Evolutionary conservation across 2,113 vertebrate species (phyloP).

Genomic region (Odobenus rosmarus): DNA sequence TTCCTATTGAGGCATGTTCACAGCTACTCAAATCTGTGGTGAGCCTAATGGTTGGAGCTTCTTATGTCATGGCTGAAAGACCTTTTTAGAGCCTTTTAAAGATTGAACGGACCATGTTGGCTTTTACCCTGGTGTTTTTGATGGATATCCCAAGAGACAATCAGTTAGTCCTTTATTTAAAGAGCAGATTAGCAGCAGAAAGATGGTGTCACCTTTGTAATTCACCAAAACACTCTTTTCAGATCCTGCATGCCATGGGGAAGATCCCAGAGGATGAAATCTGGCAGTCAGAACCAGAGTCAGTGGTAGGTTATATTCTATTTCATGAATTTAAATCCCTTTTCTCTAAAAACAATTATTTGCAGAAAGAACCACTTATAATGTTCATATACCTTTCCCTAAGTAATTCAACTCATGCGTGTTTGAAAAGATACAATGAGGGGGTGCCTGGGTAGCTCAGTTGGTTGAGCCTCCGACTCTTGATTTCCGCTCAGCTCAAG

Average conservation of each 20-base stretch:
- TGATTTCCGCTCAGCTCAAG: not conserved
- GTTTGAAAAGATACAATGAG: not conserved
- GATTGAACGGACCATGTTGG: slow-evolving; percentile 1
- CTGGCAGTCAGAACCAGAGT: slow-evolving; percentile 92
- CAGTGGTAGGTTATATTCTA: slow-evolving; percentile 85
- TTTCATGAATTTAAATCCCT: slow-evolving; percentile 9
- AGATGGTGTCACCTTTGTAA: not conserved
- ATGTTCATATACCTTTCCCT: not conserved
- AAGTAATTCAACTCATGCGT: not conserved
- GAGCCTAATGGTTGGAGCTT: not conserved
- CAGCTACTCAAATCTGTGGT: not conserved
- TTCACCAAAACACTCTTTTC: slow-evolving; percentile 73
- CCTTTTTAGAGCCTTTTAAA: not conserved
- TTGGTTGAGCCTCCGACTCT: not conserved
- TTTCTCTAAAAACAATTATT: slow-evolving; percentile 16
- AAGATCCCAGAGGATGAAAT: slow-evolving; percentile 93
- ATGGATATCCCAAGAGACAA: not conserved
- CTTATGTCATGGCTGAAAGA: not conserved
- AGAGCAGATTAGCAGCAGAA: slow-evolving; percentile 38
- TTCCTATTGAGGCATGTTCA: not conserved
- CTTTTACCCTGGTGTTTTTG: slow-evolving; percentile 34
- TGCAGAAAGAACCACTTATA: not conserved
- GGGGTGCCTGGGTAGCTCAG: not conserved
- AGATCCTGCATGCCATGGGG: slow-evolving; percentile 92
- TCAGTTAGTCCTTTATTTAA: slow-evolving; percentile 5